These are phyloP conservation scores for Xiphydria camelus DNA, from an alignment of 2,888 invertebrate species.

Conservation along the genomic window DNA sequence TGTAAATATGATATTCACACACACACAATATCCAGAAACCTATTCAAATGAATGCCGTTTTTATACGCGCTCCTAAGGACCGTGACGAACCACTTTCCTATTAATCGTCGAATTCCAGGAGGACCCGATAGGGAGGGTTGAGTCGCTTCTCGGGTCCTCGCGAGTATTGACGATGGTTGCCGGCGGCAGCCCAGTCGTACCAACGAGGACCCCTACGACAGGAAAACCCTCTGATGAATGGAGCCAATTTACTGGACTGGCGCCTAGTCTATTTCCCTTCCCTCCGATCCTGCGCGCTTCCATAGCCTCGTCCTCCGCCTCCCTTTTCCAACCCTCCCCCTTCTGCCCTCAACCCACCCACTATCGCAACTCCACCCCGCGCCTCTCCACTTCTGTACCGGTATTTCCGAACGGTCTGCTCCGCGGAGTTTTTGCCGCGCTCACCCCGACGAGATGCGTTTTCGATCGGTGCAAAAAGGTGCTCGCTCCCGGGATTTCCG, in stretches of 20 bases:
- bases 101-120: neutral
- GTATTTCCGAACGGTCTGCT: too few relatives aligned
- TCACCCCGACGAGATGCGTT: neutral
- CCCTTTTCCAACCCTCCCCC: slow-evolving; percentile 9
- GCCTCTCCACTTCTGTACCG: neutral
- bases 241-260: slow-evolving; percentile 48
- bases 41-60: too few relatives aligned
- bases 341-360: slow-evolving; percentile 4
- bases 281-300: slow-evolving; percentile 20
- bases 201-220: slow-evolving; percentile 25
- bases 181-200: slow-evolving; percentile 12
- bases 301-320: slow-evolving; percentile 3
- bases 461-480: too few relatives aligned
- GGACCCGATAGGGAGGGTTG: neutral
- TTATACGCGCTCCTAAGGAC: too few relatives aligned
- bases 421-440: too few relatives aligned
- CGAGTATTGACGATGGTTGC: slow-evolving; percentile 12
- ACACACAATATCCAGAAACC: too few relatives aligned
- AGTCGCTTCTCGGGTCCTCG: neutral
- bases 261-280: slow-evolving; percentile 35
- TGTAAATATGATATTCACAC: too few relatives aligned
- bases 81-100: too few relatives aligned
- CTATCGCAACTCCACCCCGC: neutral
- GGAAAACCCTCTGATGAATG: slow-evolving; percentile 42
- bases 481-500: too few relatives aligned